Percentiles rank a stretch among this genome's conserved stretches.
phyloP scores from a whole-genome alignment of 2,888 invertebrate genomes.

The Automeris io region DNA sequence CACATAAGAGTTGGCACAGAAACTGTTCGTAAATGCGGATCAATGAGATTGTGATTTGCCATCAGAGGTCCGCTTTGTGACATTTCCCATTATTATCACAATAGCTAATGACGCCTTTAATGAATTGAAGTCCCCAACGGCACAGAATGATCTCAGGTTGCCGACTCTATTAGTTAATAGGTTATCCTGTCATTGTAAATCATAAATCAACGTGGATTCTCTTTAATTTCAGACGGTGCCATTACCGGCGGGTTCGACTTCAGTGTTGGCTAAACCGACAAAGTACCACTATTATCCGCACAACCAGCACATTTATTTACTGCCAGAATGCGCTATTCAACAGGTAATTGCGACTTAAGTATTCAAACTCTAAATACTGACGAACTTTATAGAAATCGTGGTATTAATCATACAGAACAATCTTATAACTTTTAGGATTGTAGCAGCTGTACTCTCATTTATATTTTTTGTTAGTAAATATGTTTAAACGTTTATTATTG shows the following conservation, averaged over 20 bases:
- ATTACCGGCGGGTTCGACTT: slow-evolving; percentile 81
- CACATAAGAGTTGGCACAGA: slow-evolving; percentile 43
- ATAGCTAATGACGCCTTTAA: slow-evolving; percentile 46
- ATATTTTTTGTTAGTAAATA: too few species aligned
- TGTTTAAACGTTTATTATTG: too few species aligned
- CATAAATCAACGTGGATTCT: slow-evolving; percentile 25
- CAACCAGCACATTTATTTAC: slow-evolving; percentile 93
- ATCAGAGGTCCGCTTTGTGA: slow-evolving; percentile 36
- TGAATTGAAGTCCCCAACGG: slow-evolving; percentile 46
- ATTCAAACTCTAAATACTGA: slow-evolving; percentile 7
- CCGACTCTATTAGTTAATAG: slow-evolving; percentile 26
- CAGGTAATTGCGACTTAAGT: slow-evolving; percentile 76
- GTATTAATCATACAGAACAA: too few species aligned
- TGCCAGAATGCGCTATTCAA: slow-evolving; percentile 96
- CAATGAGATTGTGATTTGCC: slow-evolving; percentile 39
- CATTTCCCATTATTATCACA: slow-evolving; percentile 55
- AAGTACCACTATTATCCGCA: slow-evolving; percentile 96
- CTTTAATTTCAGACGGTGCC: slow-evolving; percentile 80
- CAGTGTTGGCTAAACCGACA: slow-evolving; percentile 88
- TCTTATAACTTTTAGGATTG: too few species aligned
- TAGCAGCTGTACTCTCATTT: too few species aligned
- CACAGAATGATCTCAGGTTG: slow-evolving; percentile 23
- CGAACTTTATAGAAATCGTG: too few species aligned
- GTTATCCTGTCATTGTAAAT: slow-evolving; percentile 21
- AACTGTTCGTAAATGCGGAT: slow-evolving; percentile 37